These are phyloP conservation scores for Fistularia tabacaria DNA, from an alignment of 2,797 vertebrate genomes.

Conservation along the genomic window DNA sequence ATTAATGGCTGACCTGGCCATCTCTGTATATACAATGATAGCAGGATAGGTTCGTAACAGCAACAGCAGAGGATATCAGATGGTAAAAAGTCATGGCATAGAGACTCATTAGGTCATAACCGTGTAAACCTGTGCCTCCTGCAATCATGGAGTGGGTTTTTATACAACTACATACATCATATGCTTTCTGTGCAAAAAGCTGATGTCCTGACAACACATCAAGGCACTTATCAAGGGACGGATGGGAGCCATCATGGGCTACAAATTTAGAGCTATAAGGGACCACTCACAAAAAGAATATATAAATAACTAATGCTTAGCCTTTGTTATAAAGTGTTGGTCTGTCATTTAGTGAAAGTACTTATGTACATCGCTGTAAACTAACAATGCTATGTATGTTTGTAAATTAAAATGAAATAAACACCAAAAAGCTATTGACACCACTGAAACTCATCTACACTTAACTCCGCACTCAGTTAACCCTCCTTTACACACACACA, in stretches of 20 bases:
- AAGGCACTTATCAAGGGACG: constrained; percentile 4
- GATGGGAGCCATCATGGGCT: not conserved
- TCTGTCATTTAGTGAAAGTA: too few species aligned
- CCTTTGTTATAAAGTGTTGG: too few species aligned
- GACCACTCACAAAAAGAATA: too few species aligned
- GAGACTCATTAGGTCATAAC: constrained; percentile 62
- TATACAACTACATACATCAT: constrained; percentile 38
- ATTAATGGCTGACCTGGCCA: constrained; percentile 67
- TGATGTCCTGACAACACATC: not conserved
- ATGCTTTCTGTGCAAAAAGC: constrained; percentile 11
- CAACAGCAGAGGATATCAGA: constrained; percentile 60
- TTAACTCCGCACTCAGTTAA: too few species aligned
- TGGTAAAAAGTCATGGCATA: constrained; percentile 50
- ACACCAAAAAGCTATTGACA: too few species aligned
- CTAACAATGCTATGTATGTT: too few species aligned
- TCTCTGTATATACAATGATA: constrained; percentile 64
- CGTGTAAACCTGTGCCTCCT: constrained; percentile 58
- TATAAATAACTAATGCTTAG: too few species aligned
- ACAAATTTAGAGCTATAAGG: too few species aligned
- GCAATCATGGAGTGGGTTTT: constrained; percentile 53
- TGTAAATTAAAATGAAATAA: too few species aligned
- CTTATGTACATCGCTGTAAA: too few species aligned
- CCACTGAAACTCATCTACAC: too few species aligned
- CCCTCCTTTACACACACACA: too few species aligned
- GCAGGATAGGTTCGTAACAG: constrained; percentile 57